phyloP scores from a whole-genome alignment of 2,113 vertebrate genomes.

The Centrocercus urophasianus region DNA sequence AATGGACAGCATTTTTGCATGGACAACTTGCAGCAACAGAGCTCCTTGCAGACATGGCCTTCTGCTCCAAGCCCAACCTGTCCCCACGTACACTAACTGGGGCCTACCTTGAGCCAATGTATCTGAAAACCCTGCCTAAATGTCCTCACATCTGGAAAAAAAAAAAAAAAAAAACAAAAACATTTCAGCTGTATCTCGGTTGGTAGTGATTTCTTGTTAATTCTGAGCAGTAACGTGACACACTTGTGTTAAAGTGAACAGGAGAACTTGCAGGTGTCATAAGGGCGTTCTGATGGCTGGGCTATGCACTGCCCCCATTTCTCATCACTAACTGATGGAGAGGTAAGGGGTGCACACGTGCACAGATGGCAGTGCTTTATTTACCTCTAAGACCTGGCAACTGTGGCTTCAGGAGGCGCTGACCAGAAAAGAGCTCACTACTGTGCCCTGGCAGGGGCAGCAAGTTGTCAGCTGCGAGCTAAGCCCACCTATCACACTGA shows the following conservation, averaged over 20 bases:
- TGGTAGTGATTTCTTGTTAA: not conserved
- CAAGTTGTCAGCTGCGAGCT: not conserved
- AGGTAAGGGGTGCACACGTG: accelerated
- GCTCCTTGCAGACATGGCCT: accelerated
- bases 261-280: accelerated
- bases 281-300: accelerated
- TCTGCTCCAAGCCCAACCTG: not conserved
- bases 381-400: not conserved
- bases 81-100: not conserved
- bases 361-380: accelerated
- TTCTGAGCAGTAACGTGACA: not conserved
- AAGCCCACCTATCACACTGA: conserved; percentile 1
- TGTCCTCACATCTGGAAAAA: not conserved
- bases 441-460: not conserved
- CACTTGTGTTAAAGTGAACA: not conserved
- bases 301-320: not conserved
- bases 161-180: not conserved
- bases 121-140: not conserved
- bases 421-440: not conserved
- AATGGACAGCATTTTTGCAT: accelerated
- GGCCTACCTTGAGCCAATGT: not conserved
- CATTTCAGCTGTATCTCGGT: not conserved
- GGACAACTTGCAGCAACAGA: not conserved
- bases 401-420: not conserved
- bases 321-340: not conserved